Evolutionary conservation across 1,140 invertebrate genomes (phyloP), one percentile per base, ranked within the genome.

Genomic region (Drosophila tristis): DNA sequence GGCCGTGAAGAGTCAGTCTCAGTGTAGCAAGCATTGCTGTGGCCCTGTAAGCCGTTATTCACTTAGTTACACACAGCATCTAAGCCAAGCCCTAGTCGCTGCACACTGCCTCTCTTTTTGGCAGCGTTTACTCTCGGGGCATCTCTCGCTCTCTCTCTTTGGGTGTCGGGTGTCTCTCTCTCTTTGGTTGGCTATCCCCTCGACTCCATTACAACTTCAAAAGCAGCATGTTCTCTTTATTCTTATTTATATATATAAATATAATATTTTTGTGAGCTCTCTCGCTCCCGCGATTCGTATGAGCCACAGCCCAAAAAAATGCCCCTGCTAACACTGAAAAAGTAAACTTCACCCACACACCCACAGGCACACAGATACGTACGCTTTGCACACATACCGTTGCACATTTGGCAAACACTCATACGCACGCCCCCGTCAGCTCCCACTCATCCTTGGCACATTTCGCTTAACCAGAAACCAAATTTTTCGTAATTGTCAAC

Each of bases 401-500:
- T 56, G 56, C 44, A 67, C 44, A 58, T 75, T 75, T 76, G 45
- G 49, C 67, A 25, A 75, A 39, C 56, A 65, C 49, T 73, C 80
- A 85, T 72, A 76, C 62, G 72, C 62, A 0, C 23, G 2, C 23
- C 23, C 3, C 23, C 48, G 66, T 60, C 61, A 31, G 26, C n/a
- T 35, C 31, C 47, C 55, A 20, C 58, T 63, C 39, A 60, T 67
- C 66, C 59, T 68, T 55, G 53, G 63, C 76, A 68, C 76, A 68
- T 81, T 79, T 63, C 71, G 53, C 84, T 71, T 89, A 84, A 84
- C 84, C 75, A 77, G 63, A 78, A 89, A 79, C 75, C 84, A 89
- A 87, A 87, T 87, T 87, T 85, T 84, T 87, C 75, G 84, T 90
- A 87, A 87, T 89, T 87, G 84, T 87, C 84, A 87, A 84, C 84